Conservation (phyloP, 2,888 invertebrate genomes). For the Drosophila paramelanica region DNA sequence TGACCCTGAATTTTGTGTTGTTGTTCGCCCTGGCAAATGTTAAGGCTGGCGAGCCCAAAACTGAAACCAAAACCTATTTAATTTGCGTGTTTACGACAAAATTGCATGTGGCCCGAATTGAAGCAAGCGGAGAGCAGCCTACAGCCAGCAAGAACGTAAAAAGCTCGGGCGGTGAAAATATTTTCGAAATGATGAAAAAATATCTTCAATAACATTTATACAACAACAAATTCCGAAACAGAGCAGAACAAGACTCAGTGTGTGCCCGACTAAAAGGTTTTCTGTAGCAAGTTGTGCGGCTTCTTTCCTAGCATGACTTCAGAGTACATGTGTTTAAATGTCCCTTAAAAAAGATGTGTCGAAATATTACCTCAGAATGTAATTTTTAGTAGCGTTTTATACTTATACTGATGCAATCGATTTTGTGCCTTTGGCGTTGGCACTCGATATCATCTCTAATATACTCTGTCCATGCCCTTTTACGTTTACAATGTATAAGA, state of each 20-base stretch:
- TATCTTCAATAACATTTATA: conserved; percentile 37
- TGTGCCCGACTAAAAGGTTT: background rate
- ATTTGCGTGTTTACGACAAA: conserved; percentile 73
- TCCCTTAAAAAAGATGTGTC: too few species aligned
- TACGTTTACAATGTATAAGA: background rate
- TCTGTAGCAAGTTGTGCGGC: background rate
- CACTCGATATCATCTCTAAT: background rate
- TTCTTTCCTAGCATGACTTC: too few species aligned
- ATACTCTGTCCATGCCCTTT: background rate
- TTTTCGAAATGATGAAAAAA: conserved; percentile 44
- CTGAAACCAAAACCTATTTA: conserved; percentile 44
- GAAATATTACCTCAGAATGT: too few species aligned
- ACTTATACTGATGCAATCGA: too few species aligned
- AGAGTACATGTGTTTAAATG: too few species aligned
- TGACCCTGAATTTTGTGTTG: conserved; percentile 50
- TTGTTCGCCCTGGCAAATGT: conserved; percentile 53
- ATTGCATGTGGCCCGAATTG: conserved; percentile 58
- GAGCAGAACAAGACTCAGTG: background rate
- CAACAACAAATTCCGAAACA: conserved; percentile 1
- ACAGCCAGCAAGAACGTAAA: conserved; percentile 9
- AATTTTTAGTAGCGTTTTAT: too few species aligned
- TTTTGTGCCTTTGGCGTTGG: too few species aligned
- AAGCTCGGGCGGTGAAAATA: conserved; percentile 17
- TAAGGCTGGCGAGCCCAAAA: conserved; percentile 53
- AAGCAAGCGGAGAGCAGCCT: conserved; percentile 11